Base-by-base conservation (phyloP, 2,888 invertebrate genomes). In the Conomelus anceps region DNA sequence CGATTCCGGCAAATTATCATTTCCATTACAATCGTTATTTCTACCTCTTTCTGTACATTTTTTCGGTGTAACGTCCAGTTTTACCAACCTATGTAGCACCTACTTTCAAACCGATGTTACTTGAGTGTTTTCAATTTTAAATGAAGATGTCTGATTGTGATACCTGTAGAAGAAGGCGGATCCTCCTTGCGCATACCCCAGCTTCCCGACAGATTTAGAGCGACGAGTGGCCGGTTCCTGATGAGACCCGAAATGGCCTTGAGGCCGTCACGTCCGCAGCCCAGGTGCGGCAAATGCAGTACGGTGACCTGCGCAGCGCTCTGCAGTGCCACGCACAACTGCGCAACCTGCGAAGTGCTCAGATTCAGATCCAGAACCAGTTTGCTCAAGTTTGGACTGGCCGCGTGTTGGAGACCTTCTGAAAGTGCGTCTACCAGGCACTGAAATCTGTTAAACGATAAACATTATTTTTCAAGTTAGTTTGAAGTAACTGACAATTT, bases 341-440 rank as follows among this genome's bases (percentile, higher is more conserved):
- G 94, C 85, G 94, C 93, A 90, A 95, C 93, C 93, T 95, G 94
- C 85, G 94, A 93, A 29, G 94, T 94, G 89, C 94, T 94, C 90
- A 94, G 93, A 92, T 94, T 94, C 92, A 94, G 93, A 92, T 95
- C 94, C 90, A 95, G 92, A n/a, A 94, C 93, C 90, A 94, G 92
- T 90, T 94, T 94, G 90, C 93, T 93, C 88, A 94, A 92, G 90
- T 93, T 93, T 20, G 92, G 91, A 34, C 93, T 93, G 84, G 91
- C 91, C 87, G 91, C 34, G 91, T 91, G 89, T 23, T 89, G 86
- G 9, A 90, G 20, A 23, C 89, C 89, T 88, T 90, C 26, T 91
- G 94, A 94, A 89, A 95, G 92, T n/a, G 94, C 94, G 90, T 94
- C 94, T 26, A 95, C 94, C 89, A 95, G 93, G 89, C 94, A 93